Percentiles rank a stretch among this genome's conserved stretches.
Evolutionary conservation across 1,140 invertebrate species (phyloP).

Genomic region (Drosophila ficusphila): DNA sequence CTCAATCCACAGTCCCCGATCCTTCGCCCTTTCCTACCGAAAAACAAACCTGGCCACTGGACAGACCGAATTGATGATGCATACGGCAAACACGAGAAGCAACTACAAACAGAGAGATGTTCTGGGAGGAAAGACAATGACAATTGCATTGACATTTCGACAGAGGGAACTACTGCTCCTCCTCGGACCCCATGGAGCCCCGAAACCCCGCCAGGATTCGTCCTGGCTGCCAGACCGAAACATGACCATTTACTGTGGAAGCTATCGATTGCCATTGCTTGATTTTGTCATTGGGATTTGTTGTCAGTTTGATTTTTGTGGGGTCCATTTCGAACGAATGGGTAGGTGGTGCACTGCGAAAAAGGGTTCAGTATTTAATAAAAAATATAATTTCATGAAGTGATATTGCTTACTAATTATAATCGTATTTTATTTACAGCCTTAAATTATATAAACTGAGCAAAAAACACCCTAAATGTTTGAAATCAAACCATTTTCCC

Average conservation of each 20-base stretch:
- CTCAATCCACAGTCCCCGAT: not conserved
- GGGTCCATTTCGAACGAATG: conserved; percentile 20
- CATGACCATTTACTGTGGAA: conserved; percentile 72
- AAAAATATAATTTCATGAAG: no score
- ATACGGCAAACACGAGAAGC: conserved; percentile 66
- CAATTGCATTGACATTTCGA: conserved; percentile 79
- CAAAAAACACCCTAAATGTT: no score
- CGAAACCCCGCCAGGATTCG: conserved; percentile 8
- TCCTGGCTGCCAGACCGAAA: conserved; percentile 68
- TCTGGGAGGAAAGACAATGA: conserved; percentile 45
- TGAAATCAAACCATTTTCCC: not conserved
- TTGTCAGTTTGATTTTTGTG: conserved; percentile 79
- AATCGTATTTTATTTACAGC: no score
- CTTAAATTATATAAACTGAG: no score
- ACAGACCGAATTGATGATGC: conserved; percentile 73
- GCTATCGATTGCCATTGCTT: conserved; percentile 78
- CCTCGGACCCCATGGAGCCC: conserved; percentile 1
- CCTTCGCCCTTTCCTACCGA: not conserved
- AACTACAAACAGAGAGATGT: conserved; percentile 17
- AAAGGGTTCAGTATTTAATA: no score
- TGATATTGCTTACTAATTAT: no score
- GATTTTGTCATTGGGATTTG: conserved; percentile 81
- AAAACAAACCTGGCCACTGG: conserved; percentile 28
- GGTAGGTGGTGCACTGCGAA: conserved; percentile 10
- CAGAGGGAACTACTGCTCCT: conserved; percentile 36